Evolutionary conservation across 2,797 vertebrate species (phyloP), one percentile per base, ranked within the genome.

Genomic region (Pseudomugil tenellus): DNA sequence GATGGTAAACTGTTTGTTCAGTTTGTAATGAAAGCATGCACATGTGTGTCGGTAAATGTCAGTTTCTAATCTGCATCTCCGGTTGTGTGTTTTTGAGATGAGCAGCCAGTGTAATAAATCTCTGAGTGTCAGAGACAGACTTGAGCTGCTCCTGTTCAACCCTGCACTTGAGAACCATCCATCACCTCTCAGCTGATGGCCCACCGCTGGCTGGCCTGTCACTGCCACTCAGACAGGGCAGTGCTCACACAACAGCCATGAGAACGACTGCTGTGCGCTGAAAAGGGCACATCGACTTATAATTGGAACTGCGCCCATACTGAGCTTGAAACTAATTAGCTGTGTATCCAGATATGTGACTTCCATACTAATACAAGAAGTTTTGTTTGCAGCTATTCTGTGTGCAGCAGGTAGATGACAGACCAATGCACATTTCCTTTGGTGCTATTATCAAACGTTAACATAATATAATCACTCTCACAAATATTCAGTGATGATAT

Each of bases 251-350:
- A 61, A 65, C 77, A 71, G 63, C 75, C 67, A 58, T 54, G 58
- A 78, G 81, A 83, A 67, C 31, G 72, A 58, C 77, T 86, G 77
- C 71, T 78, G 82, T 69, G 71, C 74, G 59, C 72, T 69, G 81
- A 76, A 91, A 90, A 90, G 85, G 82, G 84, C 83, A 84, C 84
- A 79, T 82, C 52, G 73, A 84, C 83, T 78, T 78, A 83, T 89
- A 87, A 89, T 84, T 88, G 81, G 74, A 87, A 80, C 77, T 37
- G 70, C 80, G 69, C 84, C 79, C 76, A 62, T 63, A 56, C 73
- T 77, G 76, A 82, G 82, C 71, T 87, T 21, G 39, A 53, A 73
- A 81, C 84, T 90, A 87, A 90, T 91, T 87, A 87, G 74, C 73
- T 74, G 65, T 67, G 72, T 56, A 80, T 76, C 84, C 76, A 72